phyloP scores from a whole-genome alignment of 2,888 invertebrate genomes.

The Oscheius sp. region DNA sequence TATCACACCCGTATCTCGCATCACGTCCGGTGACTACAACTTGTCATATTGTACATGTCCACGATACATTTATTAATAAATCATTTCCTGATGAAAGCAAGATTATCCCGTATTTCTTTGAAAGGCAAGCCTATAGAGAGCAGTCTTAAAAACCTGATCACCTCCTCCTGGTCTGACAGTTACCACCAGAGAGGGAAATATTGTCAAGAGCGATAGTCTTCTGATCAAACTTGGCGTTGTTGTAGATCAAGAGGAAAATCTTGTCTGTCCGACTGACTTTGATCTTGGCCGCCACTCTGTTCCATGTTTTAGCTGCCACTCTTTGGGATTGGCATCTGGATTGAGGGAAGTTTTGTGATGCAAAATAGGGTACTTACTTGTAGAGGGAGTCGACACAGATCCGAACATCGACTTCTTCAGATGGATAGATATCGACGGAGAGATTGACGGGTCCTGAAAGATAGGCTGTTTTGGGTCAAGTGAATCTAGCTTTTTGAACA shows the following conservation, averaged over 20 bases:
- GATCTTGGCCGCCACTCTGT: slow-evolving; percentile 59
- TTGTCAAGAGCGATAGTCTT: slow-evolving; percentile 63
- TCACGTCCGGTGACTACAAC: too few relatives aligned
- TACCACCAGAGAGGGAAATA: slow-evolving; percentile 41
- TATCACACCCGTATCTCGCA: neutral
- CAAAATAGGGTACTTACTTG: slow-evolving; percentile 36
- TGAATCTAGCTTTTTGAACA: slow-evolving; percentile 3
- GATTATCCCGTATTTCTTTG: slow-evolving; percentile 23
- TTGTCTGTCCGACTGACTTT: slow-evolving; percentile 58
- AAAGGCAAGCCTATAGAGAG: neutral
- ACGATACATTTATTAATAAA: slow-evolving; percentile 5
- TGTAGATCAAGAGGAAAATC: slow-evolving; percentile 62
- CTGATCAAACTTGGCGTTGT: slow-evolving; percentile 38
- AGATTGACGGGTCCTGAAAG: slow-evolving; percentile 51
- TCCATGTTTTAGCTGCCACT: slow-evolving; percentile 55
- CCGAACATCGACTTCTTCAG: slow-evolving; percentile 56
- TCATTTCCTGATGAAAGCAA: slow-evolving; percentile 16
- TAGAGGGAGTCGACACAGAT: slow-evolving; percentile 60
- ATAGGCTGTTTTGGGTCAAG: neutral
- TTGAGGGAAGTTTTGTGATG: neutral
- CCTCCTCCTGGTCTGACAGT: neutral
- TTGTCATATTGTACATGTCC: too few relatives aligned
- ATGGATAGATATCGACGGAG: slow-evolving; percentile 61
- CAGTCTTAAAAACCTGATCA: neutral
- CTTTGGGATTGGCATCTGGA: slow-evolving; percentile 51